Percentiles rank a stretch among this genome's conserved stretches.
phyloP scores from a whole-genome alignment of 2,797 vertebrate species.

The Chelonia mydas region DNA sequence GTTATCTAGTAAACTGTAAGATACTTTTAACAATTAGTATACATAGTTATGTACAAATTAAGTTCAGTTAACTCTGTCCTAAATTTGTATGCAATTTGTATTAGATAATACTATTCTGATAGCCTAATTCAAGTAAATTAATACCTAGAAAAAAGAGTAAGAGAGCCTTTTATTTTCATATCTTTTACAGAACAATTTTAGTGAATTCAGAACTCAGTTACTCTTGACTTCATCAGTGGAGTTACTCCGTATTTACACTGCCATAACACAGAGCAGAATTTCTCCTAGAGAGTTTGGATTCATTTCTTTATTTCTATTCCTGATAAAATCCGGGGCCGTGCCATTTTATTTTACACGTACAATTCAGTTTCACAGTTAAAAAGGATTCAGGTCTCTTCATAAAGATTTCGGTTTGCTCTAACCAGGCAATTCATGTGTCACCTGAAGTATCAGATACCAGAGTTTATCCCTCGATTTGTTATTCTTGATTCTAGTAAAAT shows the following conservation, averaged over 20 bases:
- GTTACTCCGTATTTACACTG: neutral
- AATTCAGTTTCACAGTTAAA: conserved; percentile 14
- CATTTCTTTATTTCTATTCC: conserved; percentile 13
- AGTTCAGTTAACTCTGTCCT: conserved; percentile 51
- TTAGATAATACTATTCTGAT: conserved; percentile 46
- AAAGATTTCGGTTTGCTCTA: conserved; percentile 42
- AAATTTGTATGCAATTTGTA: conserved; percentile 14
- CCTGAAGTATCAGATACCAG: conserved; percentile 50
- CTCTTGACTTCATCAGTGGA: conserved; percentile 37
- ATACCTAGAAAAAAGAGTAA: neutral
- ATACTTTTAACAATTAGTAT: conserved; percentile 56
- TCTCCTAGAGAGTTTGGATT: neutral
- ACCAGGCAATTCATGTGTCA: conserved; percentile 29
- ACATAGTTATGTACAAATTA: conserved; percentile 29
- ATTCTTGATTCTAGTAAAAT: conserved; percentile 61
- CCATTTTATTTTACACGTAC: conserved; percentile 26
- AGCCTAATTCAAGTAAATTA: neutral
- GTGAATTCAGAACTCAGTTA: conserved; percentile 38
- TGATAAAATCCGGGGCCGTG: conserved; percentile 9
- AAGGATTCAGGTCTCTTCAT: conserved; percentile 12
- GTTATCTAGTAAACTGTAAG: conserved; percentile 71
- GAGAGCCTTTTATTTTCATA: neutral
- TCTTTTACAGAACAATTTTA: conserved; percentile 33
- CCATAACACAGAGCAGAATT: neutral
- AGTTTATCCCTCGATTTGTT: conserved; percentile 63